A percentile compares a stretch with the other conserved stretches of the same genome.
Conservation (phyloP, 35 echinoderm and acorn worm genomes). For the Diadema setosum region DNA sequence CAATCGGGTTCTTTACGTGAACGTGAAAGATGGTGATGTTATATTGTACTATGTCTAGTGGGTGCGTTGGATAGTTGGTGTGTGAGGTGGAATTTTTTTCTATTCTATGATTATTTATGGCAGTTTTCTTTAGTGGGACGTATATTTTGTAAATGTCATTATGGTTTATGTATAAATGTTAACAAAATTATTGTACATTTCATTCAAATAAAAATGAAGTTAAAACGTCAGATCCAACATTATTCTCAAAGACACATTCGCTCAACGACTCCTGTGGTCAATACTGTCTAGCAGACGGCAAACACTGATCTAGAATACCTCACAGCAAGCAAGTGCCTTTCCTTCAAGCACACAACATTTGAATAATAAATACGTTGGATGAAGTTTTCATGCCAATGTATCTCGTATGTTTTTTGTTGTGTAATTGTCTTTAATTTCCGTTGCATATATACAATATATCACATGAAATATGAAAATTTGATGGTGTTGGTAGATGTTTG, state of each 20-base stretch:
- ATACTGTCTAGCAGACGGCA: too few species aligned
- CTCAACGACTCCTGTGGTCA: too few species aligned
- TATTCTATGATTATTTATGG: neutral
- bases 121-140: neutral
- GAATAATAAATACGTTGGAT: constrained; percentile 19
- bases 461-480: too few species aligned
- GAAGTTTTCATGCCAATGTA: constrained; percentile 27
- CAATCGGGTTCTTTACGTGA: too few species aligned
- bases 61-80: constrained; percentile 4
- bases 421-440: too few species aligned
- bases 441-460: too few species aligned
- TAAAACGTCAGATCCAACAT: constrained; percentile 5
- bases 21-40: too few species aligned
- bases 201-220: neutral
- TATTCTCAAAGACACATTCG: too few species aligned
- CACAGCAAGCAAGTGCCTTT: too few species aligned
- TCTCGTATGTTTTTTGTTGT: neutral
- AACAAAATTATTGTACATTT: constrained; percentile 7
- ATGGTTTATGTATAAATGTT: neutral
- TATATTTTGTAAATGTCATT: constrained; percentile 16
- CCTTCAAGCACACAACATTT: neutral
- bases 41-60: too few species aligned
- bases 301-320: too few species aligned
- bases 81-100: neutral
- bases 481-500: too few species aligned